phyloP scores from a whole-genome alignment of 2,797 vertebrate genomes.

The Cynodonichthys magdalenae region DNA sequence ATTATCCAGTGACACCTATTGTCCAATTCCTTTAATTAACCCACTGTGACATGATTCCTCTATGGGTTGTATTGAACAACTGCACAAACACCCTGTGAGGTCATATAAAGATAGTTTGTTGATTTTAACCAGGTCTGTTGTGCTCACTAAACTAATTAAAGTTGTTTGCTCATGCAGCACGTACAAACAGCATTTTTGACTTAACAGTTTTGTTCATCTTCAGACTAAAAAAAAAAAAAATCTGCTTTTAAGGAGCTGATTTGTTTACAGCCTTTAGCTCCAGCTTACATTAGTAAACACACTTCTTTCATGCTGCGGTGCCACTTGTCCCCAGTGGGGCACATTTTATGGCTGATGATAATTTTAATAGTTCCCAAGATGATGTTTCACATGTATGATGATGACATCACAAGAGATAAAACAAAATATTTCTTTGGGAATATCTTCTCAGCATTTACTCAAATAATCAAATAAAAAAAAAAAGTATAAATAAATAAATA shows the following conservation, averaged over 20 bases:
- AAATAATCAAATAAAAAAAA: conserved; percentile 25
- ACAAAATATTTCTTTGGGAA: conserved; percentile 22
- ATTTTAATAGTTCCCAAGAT: conserved; percentile 55
- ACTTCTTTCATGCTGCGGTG: conserved; percentile 17
- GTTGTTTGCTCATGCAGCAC: background rate
- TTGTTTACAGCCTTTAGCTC: conserved; percentile 48
- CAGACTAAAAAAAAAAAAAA: background rate
- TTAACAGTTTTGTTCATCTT: background rate
- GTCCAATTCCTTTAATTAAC: background rate
- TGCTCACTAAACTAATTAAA: conserved; percentile 9
- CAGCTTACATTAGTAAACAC: conserved; percentile 45
- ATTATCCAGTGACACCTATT: background rate
- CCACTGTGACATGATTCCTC: background rate
- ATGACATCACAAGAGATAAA: conserved; percentile 29
- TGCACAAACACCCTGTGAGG: too few species aligned
- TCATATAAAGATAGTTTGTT: background rate
- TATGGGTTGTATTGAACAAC: too few species aligned
- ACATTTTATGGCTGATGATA: conserved; percentile 53
- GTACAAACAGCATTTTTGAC: background rate
- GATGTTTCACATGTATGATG: conserved; percentile 37
- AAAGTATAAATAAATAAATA: too few species aligned
- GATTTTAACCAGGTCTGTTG: conserved; percentile 12
- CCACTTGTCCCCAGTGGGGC: conserved; percentile 11
- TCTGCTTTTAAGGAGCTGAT: conserved; percentile 29
- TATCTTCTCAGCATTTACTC: conserved; percentile 20